Percentiles rank a stretch among this genome's conserved stretches.
Conservation (phyloP, 2,888 invertebrate species). For the Acanthosepion pharaonis region DNA sequence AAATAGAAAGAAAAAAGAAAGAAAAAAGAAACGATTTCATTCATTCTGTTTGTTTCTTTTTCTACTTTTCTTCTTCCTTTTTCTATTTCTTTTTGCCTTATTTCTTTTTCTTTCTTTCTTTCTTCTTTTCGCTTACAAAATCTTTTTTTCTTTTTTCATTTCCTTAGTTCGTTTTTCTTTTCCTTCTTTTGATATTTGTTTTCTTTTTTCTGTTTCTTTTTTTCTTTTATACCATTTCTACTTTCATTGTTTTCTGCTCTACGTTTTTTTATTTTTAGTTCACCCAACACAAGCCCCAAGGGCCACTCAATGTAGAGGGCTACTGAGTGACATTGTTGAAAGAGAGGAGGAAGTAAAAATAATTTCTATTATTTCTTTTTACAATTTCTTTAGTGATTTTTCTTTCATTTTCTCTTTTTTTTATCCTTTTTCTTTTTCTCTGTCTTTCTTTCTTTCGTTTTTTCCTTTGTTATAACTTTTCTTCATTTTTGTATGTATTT, state of each 20-base stretch:
- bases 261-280: too few species aligned
- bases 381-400: background rate
- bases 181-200: background rate
- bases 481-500: background rate
- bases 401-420: background rate
- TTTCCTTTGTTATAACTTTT: background rate
- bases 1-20: background rate
- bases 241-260: background rate
- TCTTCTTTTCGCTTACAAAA: background rate
- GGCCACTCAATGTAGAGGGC: too few species aligned
- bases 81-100: background rate
- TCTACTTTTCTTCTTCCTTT: background rate
- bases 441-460: background rate
- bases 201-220: background rate
- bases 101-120: background rate
- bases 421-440: background rate
- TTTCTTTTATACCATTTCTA: background rate
- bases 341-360: too few species aligned
- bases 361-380: background rate
- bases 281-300: too few species aligned
- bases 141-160: background rate
- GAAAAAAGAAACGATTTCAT: background rate
- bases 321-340: too few species aligned
- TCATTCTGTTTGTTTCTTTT: background rate
- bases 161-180: too few species aligned